These are phyloP conservation scores for Caenorhabditis angaria DNA, from an alignment of 2,888 invertebrate genomes.

Conservation along the genomic window DNA sequence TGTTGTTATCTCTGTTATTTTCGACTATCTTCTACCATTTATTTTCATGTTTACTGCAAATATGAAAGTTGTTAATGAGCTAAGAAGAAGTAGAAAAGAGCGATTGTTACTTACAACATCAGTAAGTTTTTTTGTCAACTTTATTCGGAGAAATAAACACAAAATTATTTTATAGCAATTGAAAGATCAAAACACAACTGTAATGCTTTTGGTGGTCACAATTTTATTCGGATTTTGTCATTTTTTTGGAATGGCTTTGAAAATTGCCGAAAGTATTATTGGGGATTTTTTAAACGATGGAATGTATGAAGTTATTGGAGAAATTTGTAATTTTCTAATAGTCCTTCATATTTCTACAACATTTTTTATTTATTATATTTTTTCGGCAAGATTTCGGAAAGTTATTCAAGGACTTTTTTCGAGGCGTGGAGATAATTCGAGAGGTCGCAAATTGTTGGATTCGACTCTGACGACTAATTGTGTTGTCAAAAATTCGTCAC, in stretches of 20 bases:
- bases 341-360: constrained; percentile 38
- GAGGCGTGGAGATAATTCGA: neutral
- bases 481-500: no score
- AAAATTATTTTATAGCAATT: constrained; percentile 1
- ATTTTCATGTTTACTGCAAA: constrained; percentile 40
- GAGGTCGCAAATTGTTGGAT: neutral
- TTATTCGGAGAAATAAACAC: neutral
- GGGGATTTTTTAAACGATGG: constrained; percentile 15
- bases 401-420: constrained; percentile 27
- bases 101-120: constrained; percentile 32
- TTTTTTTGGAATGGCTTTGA: constrained; percentile 38
- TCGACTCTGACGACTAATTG: neutral
- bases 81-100: constrained; percentile 27
- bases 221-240: constrained; percentile 40
- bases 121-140: constrained; percentile 12
- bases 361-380: constrained; percentile 42
- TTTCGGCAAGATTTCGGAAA: constrained; percentile 35
- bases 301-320: constrained; percentile 17
- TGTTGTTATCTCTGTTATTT: constrained; percentile 28
- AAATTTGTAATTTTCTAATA: constrained; percentile 34
- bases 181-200: constrained; percentile 45
- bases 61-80: constrained; percentile 33
- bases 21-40: constrained; percentile 40
- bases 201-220: constrained; percentile 41
- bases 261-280: constrained; percentile 30